phyloP scores from a whole-genome alignment of 2,888 invertebrate genomes.

The Stomorhina lunata region DNA sequence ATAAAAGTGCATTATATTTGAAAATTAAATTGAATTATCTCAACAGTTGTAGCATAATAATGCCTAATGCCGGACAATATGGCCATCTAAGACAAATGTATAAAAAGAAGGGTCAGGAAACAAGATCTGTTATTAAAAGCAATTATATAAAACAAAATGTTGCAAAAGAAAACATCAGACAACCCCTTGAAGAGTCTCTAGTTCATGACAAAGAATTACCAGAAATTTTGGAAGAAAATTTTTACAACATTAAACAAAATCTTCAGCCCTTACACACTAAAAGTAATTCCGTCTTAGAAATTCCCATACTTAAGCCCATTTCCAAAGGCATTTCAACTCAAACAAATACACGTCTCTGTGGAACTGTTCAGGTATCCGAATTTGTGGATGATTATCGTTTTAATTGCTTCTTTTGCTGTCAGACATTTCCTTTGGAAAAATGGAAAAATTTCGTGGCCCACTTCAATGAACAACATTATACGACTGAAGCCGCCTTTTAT shows the following conservation, averaged over 20 bases:
- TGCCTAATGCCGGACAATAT: too few relatives aligned
- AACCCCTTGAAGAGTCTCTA: too few relatives aligned
- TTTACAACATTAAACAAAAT: neutral
- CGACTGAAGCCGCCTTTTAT: slow-evolving; percentile 24
- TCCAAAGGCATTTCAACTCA: slow-evolving; percentile 17
- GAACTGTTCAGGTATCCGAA: slow-evolving; percentile 37
- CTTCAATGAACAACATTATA: slow-evolving; percentile 19
- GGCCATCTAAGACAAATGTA: too few relatives aligned
- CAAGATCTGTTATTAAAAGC: too few relatives aligned
- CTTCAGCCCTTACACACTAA: neutral
- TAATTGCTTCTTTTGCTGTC: slow-evolving; percentile 42
- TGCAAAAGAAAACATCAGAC: too few relatives aligned
- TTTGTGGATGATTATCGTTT: slow-evolving; percentile 25
- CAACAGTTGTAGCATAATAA: too few relatives aligned
- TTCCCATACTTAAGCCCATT: slow-evolving; percentile 8
- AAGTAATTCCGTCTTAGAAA: neutral
- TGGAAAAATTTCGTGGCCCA: slow-evolving; percentile 20
- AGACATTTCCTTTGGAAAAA: slow-evolving; percentile 25
- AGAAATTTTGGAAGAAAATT: neutral
- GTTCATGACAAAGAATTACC: neutral
- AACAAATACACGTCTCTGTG: slow-evolving; percentile 44
- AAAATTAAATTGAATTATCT: too few relatives aligned
- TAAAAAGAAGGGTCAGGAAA: too few relatives aligned
- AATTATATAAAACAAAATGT: too few relatives aligned
- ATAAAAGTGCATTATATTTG: too few relatives aligned